Percentiles rank a stretch among this genome's conserved stretches.
phyloP scores from a whole-genome alignment of 2,113 vertebrate species.

The Ahaetulla prasina region DNA sequence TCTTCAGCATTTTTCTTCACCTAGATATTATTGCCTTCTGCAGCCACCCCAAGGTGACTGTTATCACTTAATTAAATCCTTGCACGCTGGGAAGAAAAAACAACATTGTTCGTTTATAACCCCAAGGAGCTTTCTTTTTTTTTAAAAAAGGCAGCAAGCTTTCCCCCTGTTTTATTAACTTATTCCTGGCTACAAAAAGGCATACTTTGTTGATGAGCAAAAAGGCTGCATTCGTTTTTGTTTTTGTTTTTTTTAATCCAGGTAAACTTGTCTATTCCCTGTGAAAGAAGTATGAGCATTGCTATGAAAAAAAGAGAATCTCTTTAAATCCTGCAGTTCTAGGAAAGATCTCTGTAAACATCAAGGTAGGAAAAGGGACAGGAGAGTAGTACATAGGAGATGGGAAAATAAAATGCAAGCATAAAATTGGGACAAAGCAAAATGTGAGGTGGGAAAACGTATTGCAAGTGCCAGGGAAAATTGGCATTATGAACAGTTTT shows the following conservation, averaged over 20 bases:
- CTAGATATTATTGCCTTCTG: conserved; percentile 87
- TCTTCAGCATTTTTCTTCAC: conserved; percentile 86
- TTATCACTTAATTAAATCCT: conserved; percentile 95
- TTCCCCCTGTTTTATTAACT: conserved; percentile 80
- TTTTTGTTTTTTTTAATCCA: conserved; percentile 52
- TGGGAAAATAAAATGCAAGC: conserved; percentile 80
- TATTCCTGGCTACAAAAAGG: conserved; percentile 77
- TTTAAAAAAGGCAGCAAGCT: conserved; percentile 72
- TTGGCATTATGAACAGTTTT: conserved; percentile 39
- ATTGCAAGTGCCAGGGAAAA: conserved; percentile 51
- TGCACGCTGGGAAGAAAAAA: conserved; percentile 85
- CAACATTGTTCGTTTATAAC: conserved; percentile 88
- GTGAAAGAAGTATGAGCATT: conserved; percentile 58
- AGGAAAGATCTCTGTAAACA: conserved; percentile 73
- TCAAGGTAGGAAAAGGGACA: conserved; percentile 64
- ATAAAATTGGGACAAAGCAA: conserved; percentile 67
- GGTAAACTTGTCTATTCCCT: conserved; percentile 76
- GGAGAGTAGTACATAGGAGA: conserved; percentile 68
- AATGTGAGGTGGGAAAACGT: conserved; percentile 61
- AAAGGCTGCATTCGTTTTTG: conserved; percentile 78
- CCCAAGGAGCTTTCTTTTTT: conserved; percentile 78
- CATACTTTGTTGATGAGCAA: conserved; percentile 81
- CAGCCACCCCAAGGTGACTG: conserved; percentile 90
- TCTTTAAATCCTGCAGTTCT: conserved; percentile 64
- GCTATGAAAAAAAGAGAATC: conserved; percentile 59